These are phyloP conservation scores for Tenthredo mesomela DNA, from an alignment of 2,888 invertebrate genomes.

Conservation along the genomic window DNA sequence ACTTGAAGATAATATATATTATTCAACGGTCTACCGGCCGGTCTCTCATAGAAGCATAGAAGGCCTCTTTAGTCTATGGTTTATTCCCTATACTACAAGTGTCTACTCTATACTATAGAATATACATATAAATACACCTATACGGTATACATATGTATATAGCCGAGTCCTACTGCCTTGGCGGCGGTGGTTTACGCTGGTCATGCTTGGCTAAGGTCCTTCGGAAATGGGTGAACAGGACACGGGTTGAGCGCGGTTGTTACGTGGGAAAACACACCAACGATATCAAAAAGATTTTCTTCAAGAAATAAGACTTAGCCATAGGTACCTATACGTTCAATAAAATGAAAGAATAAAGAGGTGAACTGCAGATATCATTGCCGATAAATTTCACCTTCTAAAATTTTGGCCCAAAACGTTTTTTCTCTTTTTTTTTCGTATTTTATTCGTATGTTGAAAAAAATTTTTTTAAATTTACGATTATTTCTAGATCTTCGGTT, in stretches of 20 bases:
- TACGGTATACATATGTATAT: background rate
- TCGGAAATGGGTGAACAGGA: conserved; percentile 76
- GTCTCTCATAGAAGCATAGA: background rate
- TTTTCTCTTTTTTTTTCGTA: background rate
- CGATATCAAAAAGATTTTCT: conserved; percentile 57
- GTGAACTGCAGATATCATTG: no score
- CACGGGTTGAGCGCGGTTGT: conserved; percentile 64
- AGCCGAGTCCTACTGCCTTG: conserved; percentile 35
- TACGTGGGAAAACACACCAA: conserved; percentile 67
- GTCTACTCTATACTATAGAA: background rate
- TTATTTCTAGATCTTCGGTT: background rate
- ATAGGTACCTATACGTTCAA: no score
- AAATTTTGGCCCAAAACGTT: background rate
- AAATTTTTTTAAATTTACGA: background rate
- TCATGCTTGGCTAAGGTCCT: conserved; percentile 75
- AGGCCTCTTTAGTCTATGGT: background rate
- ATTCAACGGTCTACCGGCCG: background rate
- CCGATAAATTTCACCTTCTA: background rate
- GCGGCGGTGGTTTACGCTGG: conserved; percentile 58
- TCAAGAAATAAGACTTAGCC: background rate
- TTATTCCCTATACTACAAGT: conserved; percentile 7
- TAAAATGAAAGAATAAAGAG: no score
- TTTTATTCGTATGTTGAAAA: background rate
- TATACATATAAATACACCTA: background rate
- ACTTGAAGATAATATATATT: background rate